Base-by-base conservation (phyloP, 2,797 vertebrate genomes). In the Gallirallus australis region DNA sequence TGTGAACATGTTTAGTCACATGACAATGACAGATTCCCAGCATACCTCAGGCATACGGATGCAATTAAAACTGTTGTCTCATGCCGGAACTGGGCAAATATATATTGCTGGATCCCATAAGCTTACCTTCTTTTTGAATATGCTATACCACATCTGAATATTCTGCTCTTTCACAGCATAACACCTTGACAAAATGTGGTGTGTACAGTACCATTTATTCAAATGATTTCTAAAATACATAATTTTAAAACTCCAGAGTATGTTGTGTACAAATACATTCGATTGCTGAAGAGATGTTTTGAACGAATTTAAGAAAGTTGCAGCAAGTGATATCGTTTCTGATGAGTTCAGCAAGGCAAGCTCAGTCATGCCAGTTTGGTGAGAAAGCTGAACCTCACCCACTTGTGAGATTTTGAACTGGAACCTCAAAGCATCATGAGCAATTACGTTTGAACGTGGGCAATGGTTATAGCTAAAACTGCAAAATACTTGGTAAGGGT, bases 361-460 rank as follows among this genome's bases (percentile, higher is more conserved):
- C 63, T 96, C 81, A 39, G 80, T 96, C 96, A 95, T 90, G 94
- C 89, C 70, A 91, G 47, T 72, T 94, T 70, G 91, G 94, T 92
- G 81, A 96, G 94, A 95, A 96, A 94, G 37, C 88, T 92, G 93
- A 95, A 96, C 95, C 95, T 97, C 94, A 89, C 92, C 93, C 96
- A 96, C 61, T 40, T 87, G 79, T 83, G 91, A 94, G 90, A 78
- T 84, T 96, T 97, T 93, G 57, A 31, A 21, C 45, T 95, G 61
- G 76, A 94, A 91, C 88, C 94, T 95, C 93, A 96, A 93, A 96
- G 87, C 48, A 77, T 80, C 6, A 2, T 94, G 75, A 96, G 77
- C 89, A 96, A 96, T 96, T 95, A 89, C 0, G 1, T 82, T 92
- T 95, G 90, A 95, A 97, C 89, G 70, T 87, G 95, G 70, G 81